These are phyloP conservation scores for Vulpes ferrilata DNA, from an alignment of 2,113 vertebrate species.

Conservation along the genomic window DNA sequence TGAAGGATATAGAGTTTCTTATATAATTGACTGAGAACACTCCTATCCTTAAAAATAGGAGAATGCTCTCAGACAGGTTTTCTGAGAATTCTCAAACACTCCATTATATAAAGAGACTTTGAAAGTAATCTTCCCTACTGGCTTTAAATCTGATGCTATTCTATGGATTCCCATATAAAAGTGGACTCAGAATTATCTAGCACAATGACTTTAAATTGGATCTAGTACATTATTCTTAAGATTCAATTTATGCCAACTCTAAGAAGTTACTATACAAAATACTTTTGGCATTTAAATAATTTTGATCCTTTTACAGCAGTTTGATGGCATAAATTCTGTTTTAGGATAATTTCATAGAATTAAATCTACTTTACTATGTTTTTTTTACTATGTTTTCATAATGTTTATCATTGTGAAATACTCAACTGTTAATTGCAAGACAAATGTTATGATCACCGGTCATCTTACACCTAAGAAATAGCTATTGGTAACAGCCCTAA, in stretches of 20 bases:
- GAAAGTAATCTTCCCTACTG: neutral
- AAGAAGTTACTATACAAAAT: neutral
- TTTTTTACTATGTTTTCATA: neutral
- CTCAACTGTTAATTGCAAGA: neutral
- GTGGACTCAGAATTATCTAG: neutral
- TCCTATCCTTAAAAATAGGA: neutral
- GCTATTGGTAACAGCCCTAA: neutral
- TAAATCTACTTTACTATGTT: neutral
- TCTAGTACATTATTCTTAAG: neutral
- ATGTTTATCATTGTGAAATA: neutral
- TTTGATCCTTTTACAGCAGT: neutral
- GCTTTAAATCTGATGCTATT: neutral
- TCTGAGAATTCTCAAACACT: neutral
- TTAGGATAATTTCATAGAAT: neutral
- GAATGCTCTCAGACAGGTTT: neutral
- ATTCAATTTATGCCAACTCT: neutral
- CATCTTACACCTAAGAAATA: neutral
- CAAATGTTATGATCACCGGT: neutral
- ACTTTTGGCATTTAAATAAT: neutral
- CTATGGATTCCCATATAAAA: neutral
- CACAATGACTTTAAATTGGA: neutral
- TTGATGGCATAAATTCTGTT: neutral
- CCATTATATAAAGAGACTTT: neutral
- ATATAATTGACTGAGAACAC: neutral
- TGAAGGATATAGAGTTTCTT: neutral